Evolutionary conservation across 2,797 vertebrate genomes (phyloP), one percentile per base, ranked within the genome.

Genomic region (Argyrosomus regius): DNA sequence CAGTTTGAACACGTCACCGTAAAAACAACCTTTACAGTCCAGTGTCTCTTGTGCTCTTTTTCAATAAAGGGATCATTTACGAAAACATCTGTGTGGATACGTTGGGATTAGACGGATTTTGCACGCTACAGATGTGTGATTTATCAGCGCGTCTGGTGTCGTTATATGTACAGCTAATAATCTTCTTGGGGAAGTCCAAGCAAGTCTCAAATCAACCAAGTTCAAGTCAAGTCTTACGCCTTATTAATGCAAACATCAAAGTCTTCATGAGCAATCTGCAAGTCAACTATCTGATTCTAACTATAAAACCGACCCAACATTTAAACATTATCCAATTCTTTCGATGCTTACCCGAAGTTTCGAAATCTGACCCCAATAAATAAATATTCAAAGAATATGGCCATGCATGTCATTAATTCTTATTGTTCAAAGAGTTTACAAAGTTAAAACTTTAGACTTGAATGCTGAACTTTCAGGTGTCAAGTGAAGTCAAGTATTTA

Each of bases 11-110:
- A 5, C 24, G 66, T 58, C 45, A 20, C 54, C 13, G 22, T 35
- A 35, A 59, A 75, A 46, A 58, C 24, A 28, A 67, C 43, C 68
- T 63, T 57, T 16, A 11, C 16, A 3, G 35, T 67, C 76, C 61
- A 9, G 35, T 20, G 35, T 66, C 62, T 49, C 18, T 52, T 0
- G 12, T 26, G 4, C 41, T 46, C 0, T 50, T 57, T 64, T 69
- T 18, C 14, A 28, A 52, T 35, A 20, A 56, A 17, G 3, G 41
- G 6, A 45, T 76, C 48, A 72, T 64, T 68, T 54, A 48, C 11
- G 35, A 53, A 43, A 61, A 14, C 60, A 69, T 83, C 49, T 46
- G 73, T 56, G 73, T 31, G 39, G 61, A 61, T 9, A 8, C 35
- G 60, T 73, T 28, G 20, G 26, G 72, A 78, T 81, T 54, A 77